Base-by-base conservation (phyloP, 2,888 invertebrate species). In the Lasioglossum morio region DNA sequence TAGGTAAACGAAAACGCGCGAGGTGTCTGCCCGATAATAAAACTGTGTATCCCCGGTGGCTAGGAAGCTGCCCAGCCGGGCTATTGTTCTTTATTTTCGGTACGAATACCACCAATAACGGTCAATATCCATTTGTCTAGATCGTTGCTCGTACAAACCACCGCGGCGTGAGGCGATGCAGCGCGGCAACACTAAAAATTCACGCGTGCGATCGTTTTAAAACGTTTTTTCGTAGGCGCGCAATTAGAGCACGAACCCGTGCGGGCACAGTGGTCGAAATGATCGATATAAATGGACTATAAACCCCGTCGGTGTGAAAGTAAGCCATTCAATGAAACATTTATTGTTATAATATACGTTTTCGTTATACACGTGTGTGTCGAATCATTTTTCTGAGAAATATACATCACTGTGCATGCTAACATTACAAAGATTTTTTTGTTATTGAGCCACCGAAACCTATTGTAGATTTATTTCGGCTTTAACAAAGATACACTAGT, bases 61-160 rank as follows among this genome's bases (percentile, higher is more conserved):
- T 23, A 4, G 37, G 4, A 23, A 19, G 34, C 37, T 19, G 34
- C 30, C 66, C 30, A 8, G 19, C n/a, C 23, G 12, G 10, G 7
- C 34, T 27, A 72, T 73, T 79, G 79, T 83, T n/a, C 66, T 72
- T 66, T 76, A 84, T 81, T 79, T 73, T 75, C 72, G 43, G 16
- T 74, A 75, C 46, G 77, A 76, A 53, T 53, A 19, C 48, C 40
- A 30, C 30, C 70, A 43, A 82, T 82, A 74, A 78, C 82, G 23
- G 40, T 70, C 76, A 74, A 74, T 78, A 70, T 75, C 53, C 74
- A 75, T 76, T 73, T 77, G 53, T 66, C 37, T 23, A 30, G 72
- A 74, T 43, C 37, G 57, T 43, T 60, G 74, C 48, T 37, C 74
- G 63, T 5, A 4, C 69, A 72, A 14, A 46, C 12, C 10, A n/a